Base-by-base conservation (phyloP, 2,113 vertebrate genomes). In the Genyomyrus donnyi region DNA sequence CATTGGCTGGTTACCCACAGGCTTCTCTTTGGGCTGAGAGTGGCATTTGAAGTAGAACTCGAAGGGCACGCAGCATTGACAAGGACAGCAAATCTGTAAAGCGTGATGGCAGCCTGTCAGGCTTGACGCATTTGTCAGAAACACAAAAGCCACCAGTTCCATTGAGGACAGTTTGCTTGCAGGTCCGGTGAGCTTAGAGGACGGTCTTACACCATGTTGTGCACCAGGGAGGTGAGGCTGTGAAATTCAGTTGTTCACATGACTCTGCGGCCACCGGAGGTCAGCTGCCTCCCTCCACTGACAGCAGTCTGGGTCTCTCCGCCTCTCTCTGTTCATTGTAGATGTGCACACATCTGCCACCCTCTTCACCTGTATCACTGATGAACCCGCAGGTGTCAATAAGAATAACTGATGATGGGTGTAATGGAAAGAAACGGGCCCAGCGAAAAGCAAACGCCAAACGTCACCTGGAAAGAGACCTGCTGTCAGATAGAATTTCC, bases 321-420 rank as follows among this genome's bases (percentile, higher is more conserved):
- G 1, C n/a, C 24, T 89, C 90, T 58, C 24, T 87, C 90, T 58
- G 77, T 83, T 62, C 56, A 91, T 56, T 89, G 53, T 45, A 89
- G 56, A 19, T 88, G 39, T 24, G 46, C 27, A 70, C 89, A 89
- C 89, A 90, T 58, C 39, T 21, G 88, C 84, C 87, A 66, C 86
- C 84, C 90, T 91, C 88, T 91, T 93, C 52, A 89, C 91, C 91
- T 45, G 77, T 74, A 90, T 87, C 91, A 93, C 92, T 88, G 90
- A 93, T 89, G 17, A 88, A 89, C 83, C 49, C 52, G 27, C 88
- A n/a, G 46, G 89, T 31, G 50, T 89, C 92, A 91, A 87, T 66
- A 90, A 89, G 56, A 87, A 91, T 86, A 92, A 89, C 92, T 24
- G 90, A 88, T 21, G 39, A 42, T 62, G 87, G 7, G 21, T 15